These are phyloP conservation scores for Oncopeltus fasciatus DNA, from an alignment of 1,140 invertebrate species.

Conservation along the genomic window DNA sequence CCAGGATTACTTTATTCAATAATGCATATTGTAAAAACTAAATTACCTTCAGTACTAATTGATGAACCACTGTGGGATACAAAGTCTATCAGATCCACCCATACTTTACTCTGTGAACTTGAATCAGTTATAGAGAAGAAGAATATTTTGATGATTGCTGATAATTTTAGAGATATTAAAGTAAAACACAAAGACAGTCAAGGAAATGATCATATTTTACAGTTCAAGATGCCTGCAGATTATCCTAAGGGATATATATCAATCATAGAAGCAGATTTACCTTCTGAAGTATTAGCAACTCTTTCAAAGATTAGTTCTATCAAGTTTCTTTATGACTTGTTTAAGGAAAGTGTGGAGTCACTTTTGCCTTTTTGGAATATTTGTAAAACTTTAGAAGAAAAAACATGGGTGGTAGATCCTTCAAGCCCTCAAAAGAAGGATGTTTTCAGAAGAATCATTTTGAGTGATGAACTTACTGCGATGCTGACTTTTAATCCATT, in stretches of 20 bases:
- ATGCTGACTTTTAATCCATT: not conserved
- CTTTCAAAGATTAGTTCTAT: not conserved
- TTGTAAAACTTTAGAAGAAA: constrained; percentile 1
- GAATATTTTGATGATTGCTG: not conserved
- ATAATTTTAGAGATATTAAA: not conserved
- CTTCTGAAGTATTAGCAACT: not conserved
- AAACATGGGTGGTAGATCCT: not conserved
- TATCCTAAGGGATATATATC: not conserved
- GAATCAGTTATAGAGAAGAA: not conserved
- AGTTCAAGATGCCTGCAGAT: not conserved
- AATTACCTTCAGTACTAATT: not conserved
- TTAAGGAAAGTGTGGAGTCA: not conserved
- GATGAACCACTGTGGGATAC: not conserved
- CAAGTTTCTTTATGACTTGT: not conserved
- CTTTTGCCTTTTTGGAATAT: not conserved
- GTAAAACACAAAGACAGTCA: not conserved
- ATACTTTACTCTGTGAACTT: not conserved
- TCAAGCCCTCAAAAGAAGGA: not conserved
- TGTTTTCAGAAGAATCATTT: not conserved
- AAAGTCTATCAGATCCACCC: not conserved
- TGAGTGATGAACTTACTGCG: not conserved
- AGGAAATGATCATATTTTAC: not conserved
- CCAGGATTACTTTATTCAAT: not conserved
- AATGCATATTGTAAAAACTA: not conserved
- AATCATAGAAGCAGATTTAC: not conserved